Percentiles rank a stretch among this genome's conserved stretches.
Conservation (phyloP, 2,888 invertebrate genomes). For the Coremacera marginata region DNA sequence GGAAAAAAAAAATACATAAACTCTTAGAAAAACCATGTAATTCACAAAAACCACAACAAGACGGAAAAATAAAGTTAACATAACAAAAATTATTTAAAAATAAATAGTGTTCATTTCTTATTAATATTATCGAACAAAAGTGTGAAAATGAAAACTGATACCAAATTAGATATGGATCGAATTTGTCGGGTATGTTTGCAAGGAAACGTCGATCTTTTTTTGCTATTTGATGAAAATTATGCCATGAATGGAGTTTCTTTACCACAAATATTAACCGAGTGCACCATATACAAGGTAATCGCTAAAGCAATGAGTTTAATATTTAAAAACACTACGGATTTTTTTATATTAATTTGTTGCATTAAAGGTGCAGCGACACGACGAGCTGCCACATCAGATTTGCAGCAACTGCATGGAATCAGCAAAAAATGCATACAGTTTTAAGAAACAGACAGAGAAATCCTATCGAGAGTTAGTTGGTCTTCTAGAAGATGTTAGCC, state of each 20-base stretch:
- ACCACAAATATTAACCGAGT: conserved; percentile 62
- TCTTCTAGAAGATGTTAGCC: conserved; percentile 46
- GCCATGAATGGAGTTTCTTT: conserved; percentile 53
- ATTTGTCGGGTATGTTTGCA: conserved; percentile 66
- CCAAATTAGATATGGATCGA: conserved; percentile 23
- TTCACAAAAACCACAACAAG: background rate
- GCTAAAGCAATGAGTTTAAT: background rate
- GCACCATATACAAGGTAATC: conserved; percentile 53
- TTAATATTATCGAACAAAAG: too few relatives aligned
- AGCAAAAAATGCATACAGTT: conserved; percentile 62
- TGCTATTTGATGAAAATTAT: conserved; percentile 60
- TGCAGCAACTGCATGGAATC: conserved; percentile 62
- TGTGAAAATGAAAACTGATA: background rate
- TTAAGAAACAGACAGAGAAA: conserved; percentile 64
- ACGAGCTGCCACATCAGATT: conserved; percentile 67
- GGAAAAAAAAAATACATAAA: background rate
- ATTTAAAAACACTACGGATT: background rate
- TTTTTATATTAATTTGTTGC: background rate
- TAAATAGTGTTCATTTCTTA: too few relatives aligned
- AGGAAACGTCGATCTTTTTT: conserved; percentile 54
- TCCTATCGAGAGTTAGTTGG: conserved; percentile 61
- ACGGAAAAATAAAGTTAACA: background rate
- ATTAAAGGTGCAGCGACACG: conserved; percentile 66
- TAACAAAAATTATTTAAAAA: too few relatives aligned
- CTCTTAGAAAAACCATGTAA: background rate